Conservation (phyloP, 2,888 invertebrate species). For the Orthosia gracilis region DNA sequence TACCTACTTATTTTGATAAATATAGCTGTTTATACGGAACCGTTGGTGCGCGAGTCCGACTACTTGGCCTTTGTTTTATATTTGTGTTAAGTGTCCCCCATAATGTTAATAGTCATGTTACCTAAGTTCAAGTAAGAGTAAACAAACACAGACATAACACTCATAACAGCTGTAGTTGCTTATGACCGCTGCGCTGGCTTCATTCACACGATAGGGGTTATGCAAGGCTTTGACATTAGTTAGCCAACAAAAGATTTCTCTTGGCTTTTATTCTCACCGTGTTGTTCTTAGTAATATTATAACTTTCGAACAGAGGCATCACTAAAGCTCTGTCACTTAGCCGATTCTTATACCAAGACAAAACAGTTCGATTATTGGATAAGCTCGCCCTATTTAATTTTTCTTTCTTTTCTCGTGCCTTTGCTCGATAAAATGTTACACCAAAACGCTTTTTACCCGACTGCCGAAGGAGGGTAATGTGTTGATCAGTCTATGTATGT, state of each 20-base stretch:
- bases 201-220: conserved; percentile 38
- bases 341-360: background rate
- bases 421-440: no score
- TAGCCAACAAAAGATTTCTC: conserved; percentile 44
- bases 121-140: conserved; percentile 34
- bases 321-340: background rate
- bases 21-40: no score
- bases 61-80: background rate
- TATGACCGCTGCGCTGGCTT: conserved; percentile 34
- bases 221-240: conserved; percentile 39
- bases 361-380: no score
- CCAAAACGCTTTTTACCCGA: no score
- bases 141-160: background rate
- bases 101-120: conserved; percentile 7
- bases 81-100: conserved; percentile 4
- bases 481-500: no score
- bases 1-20: no score
- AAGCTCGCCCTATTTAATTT: no score
- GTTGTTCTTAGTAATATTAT: background rate
- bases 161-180: conserved; percentile 24
- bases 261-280: conserved; percentile 14
- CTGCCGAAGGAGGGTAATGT: no score
- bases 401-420: no score
- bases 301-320: background rate
- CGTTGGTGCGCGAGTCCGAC: no score